These are phyloP conservation scores for Yoshiicerus persimilis DNA, from an alignment of 1,140 invertebrate species.

Conservation along the genomic window DNA sequence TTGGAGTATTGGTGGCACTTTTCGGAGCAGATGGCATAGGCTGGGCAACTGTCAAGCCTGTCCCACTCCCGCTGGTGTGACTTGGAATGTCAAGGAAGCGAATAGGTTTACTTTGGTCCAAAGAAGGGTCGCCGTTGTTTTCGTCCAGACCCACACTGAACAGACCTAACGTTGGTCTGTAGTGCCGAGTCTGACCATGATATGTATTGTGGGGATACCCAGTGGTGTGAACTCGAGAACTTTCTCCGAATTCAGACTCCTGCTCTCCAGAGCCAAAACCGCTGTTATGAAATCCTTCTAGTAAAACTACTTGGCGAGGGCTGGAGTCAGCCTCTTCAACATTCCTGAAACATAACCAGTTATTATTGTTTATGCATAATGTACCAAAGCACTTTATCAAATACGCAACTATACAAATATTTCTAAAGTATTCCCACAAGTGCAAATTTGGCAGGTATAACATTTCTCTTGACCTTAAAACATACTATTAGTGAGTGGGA, in stretches of 20 bases:
- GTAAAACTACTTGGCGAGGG: slow-evolving; percentile 38
- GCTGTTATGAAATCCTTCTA: slow-evolving; percentile 43
- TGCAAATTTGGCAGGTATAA: too few species aligned
- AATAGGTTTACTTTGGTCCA: slow-evolving; percentile 61
- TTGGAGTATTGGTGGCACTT: slow-evolving; percentile 32
- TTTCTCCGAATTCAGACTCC: background rate
- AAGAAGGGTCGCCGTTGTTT: background rate
- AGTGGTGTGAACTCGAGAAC: background rate
- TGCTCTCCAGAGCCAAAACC: slow-evolving; percentile 43
- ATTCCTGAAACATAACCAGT: too few species aligned
- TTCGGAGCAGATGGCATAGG: slow-evolving; percentile 18
- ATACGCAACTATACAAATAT: background rate
- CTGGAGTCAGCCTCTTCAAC: slow-evolving; percentile 18
- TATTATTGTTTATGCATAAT: too few species aligned
- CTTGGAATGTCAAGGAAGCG: slow-evolving; percentile 66
- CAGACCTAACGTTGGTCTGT: slow-evolving; percentile 65
- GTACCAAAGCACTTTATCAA: too few species aligned
- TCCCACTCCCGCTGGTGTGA: slow-evolving; percentile 47
- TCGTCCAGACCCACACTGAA: slow-evolving; percentile 55
- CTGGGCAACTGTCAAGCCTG: background rate
- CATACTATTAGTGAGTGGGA: too few species aligned
- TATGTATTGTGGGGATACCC: slow-evolving; percentile 85
- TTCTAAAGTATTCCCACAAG: too few species aligned
- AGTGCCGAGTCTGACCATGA: slow-evolving; percentile 78
- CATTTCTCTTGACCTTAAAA: too few species aligned